Evolutionary conservation across 2,888 invertebrate genomes (phyloP).

Genomic region (Metallyticus violacea): DNA sequence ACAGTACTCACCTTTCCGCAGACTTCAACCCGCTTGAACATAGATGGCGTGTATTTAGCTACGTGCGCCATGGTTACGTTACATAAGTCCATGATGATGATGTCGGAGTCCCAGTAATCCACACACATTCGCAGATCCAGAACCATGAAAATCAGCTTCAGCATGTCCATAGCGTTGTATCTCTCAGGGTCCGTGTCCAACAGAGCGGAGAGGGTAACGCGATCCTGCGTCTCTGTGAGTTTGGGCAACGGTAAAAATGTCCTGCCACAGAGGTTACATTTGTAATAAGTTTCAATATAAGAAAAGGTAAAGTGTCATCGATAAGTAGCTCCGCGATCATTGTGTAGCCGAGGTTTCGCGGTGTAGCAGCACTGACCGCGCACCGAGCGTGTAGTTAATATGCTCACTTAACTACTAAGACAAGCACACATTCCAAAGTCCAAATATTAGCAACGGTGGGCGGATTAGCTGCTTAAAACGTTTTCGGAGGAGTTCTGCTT

Average conservation of each 20-base stretch:
- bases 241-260: background rate
- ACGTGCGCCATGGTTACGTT: constrained; percentile 8
- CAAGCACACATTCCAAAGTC: no score
- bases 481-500: no score
- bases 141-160: constrained; percentile 19
- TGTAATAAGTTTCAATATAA: no score
- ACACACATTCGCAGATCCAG: constrained; percentile 29
- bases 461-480: no score
- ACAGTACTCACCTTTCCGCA: constrained; percentile 12
- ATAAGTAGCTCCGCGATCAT: no score
- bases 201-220: background rate
- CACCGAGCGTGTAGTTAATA: no score
- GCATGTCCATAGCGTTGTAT: background rate
- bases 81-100: constrained; percentile 22
- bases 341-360: no score
- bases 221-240: background rate
- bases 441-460: no score
- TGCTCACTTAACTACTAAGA: no score
- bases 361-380: no score
- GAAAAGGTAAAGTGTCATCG: no score
- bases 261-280: no score
- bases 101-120: constrained; percentile 35
- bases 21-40: constrained; percentile 23
- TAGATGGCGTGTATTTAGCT: constrained; percentile 5
- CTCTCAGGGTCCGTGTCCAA: background rate